These are phyloP conservation scores for Trematomus bernacchii DNA, from an alignment of 2,797 vertebrate species.

Conservation along the genomic window DNA sequence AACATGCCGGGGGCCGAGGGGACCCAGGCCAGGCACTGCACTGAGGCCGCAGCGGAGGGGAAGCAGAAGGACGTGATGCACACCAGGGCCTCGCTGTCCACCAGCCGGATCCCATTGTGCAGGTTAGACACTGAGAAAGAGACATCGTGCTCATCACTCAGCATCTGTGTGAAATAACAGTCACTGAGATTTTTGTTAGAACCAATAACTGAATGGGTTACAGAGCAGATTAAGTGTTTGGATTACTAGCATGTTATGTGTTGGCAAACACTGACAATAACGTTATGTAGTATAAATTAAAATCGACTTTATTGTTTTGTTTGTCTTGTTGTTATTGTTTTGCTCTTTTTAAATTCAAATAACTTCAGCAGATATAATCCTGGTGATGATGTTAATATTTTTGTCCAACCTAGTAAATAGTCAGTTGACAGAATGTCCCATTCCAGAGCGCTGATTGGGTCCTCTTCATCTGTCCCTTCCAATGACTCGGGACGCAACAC, in stretches of 20 bases:
- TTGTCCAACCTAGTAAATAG: slow-evolving; percentile 88
- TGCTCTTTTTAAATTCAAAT: slow-evolving; percentile 2
- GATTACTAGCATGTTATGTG: not conserved
- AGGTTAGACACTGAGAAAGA: slow-evolving; percentile 90
- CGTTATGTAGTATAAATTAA: not conserved
- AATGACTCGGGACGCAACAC: slow-evolving; percentile 94
- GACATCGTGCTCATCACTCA: not conserved
- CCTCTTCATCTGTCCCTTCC: slow-evolving; percentile 96
- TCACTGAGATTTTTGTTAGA: not conserved
- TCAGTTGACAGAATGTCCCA: slow-evolving; percentile 96
- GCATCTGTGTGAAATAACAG: not conserved
- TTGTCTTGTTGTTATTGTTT: not conserved
- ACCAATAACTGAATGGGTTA: not conserved
- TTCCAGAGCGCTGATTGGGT: slow-evolving; percentile 94
- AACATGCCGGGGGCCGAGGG: slow-evolving; percentile 98
- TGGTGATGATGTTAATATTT: not conserved
- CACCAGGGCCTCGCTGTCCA: slow-evolving; percentile 92
- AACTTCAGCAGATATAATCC: not conserved
- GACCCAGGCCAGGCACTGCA: slow-evolving; percentile 97
- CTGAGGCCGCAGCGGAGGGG: slow-evolving; percentile 92
- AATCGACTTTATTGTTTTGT: not conserved
- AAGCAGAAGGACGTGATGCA: slow-evolving; percentile 93
- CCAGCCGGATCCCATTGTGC: slow-evolving; percentile 92
- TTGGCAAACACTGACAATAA: not conserved
- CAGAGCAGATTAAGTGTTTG: not conserved